Evolutionary conservation across 2,113 vertebrate species (phyloP), one percentile per base, ranked within the genome.

Genomic region (Climacteris rufus): DNA sequence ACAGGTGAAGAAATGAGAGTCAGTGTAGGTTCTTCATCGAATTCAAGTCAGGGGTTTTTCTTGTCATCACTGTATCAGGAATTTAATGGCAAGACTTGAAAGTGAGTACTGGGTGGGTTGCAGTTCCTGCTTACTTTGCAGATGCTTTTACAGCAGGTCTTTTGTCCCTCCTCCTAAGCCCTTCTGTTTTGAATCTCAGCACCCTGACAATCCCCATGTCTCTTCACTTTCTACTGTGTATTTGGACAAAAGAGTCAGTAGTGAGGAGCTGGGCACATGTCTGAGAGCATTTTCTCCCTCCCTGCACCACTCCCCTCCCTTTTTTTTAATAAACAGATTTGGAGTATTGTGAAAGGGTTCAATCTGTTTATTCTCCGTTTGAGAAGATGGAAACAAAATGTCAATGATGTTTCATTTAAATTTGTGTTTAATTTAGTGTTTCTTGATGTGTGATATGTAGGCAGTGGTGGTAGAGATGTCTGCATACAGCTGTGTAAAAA

Each of bases 311-410:
- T 10, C 6, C 24, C 5, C 4, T 2, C 11, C 2, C 0, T 4
- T 20, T 15, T 19, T 40, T 74, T 13, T 4, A 24, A n/a, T 61
- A 20, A 14, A 24, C 18, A 28, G 17, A 33, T 79, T 72, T 61
- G 52, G 59, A 88, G n/a, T 44, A 30, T 57, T 72, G 61, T 1
- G 11, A 45, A 35, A 64, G 25, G 19, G 15, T 84, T 82, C 31
- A 53, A 25, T 52, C 39, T 93, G 52, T 35, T 68, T 89, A 14
- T 28, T 75, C n/a, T 79, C 25, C 47, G 15, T 65, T 80, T 27
- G 50, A 83, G 86, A 92, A 37, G 76, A 86, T 59, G 59, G 68
- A 70, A 92, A 50, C 37, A 77, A 92, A 90, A 93, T 27, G 54
- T 83, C 68, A 76, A 19, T 61, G 37, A 59, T 47, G 15, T 76